Conservation (phyloP, 1,140 invertebrate genomes). For the Parapsyche elsis region DNA sequence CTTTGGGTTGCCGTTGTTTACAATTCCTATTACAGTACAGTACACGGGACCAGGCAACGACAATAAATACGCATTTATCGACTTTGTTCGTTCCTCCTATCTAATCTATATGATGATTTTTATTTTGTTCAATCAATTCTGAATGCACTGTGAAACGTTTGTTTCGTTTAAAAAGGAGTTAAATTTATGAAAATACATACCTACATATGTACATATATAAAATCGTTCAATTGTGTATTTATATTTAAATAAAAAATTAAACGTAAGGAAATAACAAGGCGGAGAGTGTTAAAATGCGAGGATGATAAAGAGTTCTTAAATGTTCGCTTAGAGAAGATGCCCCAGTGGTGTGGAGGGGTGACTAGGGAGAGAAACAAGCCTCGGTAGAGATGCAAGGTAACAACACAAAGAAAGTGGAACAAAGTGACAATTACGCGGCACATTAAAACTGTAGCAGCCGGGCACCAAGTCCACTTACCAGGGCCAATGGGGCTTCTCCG, state of each 20-base stretch:
- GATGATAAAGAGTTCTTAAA: constrained; percentile 35
- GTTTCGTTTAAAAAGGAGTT: no score
- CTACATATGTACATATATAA: no score
- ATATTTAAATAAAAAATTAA: no score
- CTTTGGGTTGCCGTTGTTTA: constrained; percentile 44
- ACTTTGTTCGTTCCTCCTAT: not conserved
- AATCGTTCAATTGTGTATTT: no score
- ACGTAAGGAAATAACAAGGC: not conserved
- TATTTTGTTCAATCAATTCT: no score
- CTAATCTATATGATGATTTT: no score
- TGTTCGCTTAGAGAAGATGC: constrained; percentile 18
- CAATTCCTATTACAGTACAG: constrained; percentile 42
- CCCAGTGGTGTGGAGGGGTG: not conserved
- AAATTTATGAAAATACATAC: no score
- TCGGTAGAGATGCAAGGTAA: constrained; percentile 23
- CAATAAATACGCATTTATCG: not conserved
- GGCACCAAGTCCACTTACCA: constrained; percentile 1
- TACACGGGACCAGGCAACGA: not conserved
- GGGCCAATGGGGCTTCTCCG: not conserved
- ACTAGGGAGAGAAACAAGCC: constrained; percentile 21
- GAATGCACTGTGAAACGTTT: no score
- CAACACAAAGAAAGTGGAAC: constrained; percentile 48
- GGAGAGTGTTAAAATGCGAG: not conserved
- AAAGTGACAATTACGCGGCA: constrained; percentile 50
- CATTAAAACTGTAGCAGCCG: constrained; percentile 43